These are phyloP conservation scores for Odocoileus hemionus DNA, from an alignment of 2,113 vertebrate species.

Conservation along the genomic window DNA sequence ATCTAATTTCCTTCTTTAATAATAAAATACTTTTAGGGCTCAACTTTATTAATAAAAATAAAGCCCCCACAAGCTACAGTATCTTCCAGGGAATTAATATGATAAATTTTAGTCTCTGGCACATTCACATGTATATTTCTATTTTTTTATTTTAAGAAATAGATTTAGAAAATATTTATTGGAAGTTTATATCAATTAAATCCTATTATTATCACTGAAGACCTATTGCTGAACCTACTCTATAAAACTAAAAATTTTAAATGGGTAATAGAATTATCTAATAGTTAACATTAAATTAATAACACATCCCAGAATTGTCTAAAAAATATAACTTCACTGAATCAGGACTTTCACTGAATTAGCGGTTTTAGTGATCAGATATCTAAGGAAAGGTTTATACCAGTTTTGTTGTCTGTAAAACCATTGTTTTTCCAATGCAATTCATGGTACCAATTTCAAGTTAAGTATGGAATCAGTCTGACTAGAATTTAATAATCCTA, in stretches of 20 bases:
- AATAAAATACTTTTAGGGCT: neutral
- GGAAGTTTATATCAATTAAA: neutral
- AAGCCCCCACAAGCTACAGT: neutral
- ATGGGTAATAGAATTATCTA: neutral
- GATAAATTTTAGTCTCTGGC: neutral
- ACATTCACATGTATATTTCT: neutral
- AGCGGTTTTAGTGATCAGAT: neutral
- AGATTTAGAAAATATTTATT: neutral
- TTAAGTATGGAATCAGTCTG: neutral
- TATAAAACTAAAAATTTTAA: neutral
- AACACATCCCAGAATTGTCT: neutral
- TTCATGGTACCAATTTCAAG: neutral
- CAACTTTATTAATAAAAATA: neutral
- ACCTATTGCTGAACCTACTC: neutral
- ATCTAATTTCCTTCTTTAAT: neutral
- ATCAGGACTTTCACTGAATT: neutral
- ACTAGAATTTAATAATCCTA: conserved; percentile 10
- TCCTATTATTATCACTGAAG: neutral
- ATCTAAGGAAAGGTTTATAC: neutral
- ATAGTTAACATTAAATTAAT: neutral
- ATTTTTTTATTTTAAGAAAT: neutral
- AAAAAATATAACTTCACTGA: neutral
- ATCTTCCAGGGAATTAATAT: neutral
- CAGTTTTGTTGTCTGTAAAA: neutral
- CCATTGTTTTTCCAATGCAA: neutral